These are phyloP conservation scores for Cotesia vestalis DNA, from an alignment of 1,140 invertebrate species.

Conservation along the genomic window DNA sequence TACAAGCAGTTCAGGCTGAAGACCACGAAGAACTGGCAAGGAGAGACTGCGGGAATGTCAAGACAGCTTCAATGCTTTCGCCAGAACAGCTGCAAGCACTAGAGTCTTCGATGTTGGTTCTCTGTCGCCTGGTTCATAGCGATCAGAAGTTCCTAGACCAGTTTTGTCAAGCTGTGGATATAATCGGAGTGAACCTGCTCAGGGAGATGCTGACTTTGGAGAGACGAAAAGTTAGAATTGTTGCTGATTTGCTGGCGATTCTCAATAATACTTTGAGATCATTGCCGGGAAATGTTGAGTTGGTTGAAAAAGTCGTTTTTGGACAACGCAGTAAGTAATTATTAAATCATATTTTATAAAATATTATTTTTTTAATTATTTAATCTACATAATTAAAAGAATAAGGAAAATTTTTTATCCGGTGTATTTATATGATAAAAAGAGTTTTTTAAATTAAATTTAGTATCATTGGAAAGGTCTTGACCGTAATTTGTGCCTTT, in stretches of 20 bases:
- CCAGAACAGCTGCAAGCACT: slow-evolving; percentile 73
- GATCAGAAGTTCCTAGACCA: slow-evolving; percentile 77
- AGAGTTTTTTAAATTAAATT: too few species aligned
- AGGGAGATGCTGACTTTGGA: slow-evolving; percentile 66
- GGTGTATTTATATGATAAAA: too few species aligned
- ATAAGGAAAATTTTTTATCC: too few species aligned
- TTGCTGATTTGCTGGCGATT: slow-evolving; percentile 75
- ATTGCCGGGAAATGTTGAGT: slow-evolving; percentile 76
- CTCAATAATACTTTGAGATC: slow-evolving; percentile 79
- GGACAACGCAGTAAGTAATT: slow-evolving; percentile 33
- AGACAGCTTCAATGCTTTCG: slow-evolving; percentile 63
- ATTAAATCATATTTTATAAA: too few species aligned
- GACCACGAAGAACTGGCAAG: background rate
- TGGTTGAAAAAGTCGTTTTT: slow-evolving; percentile 76
- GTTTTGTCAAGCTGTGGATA: slow-evolving; percentile 79
- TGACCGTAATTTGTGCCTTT: too few species aligned
- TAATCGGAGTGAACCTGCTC: slow-evolving; percentile 65
- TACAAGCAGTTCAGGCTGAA: slow-evolving; percentile 37
- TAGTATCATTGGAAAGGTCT: too few species aligned
- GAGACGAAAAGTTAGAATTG: slow-evolving; percentile 69
- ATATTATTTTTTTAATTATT: too few species aligned
- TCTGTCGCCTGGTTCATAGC: slow-evolving; percentile 76
- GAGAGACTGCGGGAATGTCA: slow-evolving; percentile 49
- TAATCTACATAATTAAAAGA: too few species aligned
- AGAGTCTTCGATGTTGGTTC: slow-evolving; percentile 73